A percentile compares a stretch with the other conserved stretches of the same genome.
phyloP scores from a whole-genome alignment of 2,113 vertebrate genomes.

The Oncorhynchus tshawytscha region DNA sequence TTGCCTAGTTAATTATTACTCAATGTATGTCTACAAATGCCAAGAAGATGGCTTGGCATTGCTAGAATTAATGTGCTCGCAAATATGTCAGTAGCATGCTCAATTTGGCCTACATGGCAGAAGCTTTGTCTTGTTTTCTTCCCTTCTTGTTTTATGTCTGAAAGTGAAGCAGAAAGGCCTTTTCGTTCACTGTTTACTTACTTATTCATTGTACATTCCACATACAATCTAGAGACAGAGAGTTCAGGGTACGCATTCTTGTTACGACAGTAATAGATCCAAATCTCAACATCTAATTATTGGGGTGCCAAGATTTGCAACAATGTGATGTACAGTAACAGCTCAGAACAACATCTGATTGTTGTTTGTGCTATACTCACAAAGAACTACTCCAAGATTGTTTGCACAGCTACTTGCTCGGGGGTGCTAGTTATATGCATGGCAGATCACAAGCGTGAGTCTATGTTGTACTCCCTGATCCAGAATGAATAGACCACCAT shows the following conservation, averaged over 20 bases:
- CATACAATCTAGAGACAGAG: background rate
- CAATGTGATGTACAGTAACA: slow-evolving; percentile 52
- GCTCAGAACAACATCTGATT: slow-evolving; percentile 45
- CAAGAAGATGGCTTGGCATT: slow-evolving; percentile 67
- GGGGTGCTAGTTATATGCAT: slow-evolving; percentile 33
- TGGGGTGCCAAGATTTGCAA: slow-evolving; percentile 54
- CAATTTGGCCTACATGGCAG: slow-evolving; percentile 46
- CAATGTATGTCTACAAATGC: slow-evolving; percentile 55
- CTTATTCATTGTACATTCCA: background rate
- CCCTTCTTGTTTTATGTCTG: slow-evolving; percentile 9
- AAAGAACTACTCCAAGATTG: slow-evolving; percentile 22
- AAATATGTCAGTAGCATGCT: slow-evolving; percentile 59
- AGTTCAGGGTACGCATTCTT: background rate
- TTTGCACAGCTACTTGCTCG: slow-evolving; percentile 23
- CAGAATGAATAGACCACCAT: slow-evolving; percentile 25
- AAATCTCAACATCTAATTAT: slow-evolving; percentile 71
- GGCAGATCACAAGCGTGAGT: slow-evolving; percentile 31
- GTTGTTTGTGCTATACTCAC: slow-evolving; percentile 30
- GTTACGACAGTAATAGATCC: slow-evolving; percentile 48
- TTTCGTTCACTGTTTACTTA: slow-evolving; percentile 10
- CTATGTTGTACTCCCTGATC: slow-evolving; percentile 16
- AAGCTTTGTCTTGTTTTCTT: slow-evolving; percentile 2
- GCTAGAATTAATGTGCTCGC: slow-evolving; percentile 59
- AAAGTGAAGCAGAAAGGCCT: slow-evolving; percentile 22
- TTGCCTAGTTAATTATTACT: slow-evolving; percentile 62